Conservation (phyloP, 2,113 vertebrate genomes). For the Carettochelys insculpta region DNA sequence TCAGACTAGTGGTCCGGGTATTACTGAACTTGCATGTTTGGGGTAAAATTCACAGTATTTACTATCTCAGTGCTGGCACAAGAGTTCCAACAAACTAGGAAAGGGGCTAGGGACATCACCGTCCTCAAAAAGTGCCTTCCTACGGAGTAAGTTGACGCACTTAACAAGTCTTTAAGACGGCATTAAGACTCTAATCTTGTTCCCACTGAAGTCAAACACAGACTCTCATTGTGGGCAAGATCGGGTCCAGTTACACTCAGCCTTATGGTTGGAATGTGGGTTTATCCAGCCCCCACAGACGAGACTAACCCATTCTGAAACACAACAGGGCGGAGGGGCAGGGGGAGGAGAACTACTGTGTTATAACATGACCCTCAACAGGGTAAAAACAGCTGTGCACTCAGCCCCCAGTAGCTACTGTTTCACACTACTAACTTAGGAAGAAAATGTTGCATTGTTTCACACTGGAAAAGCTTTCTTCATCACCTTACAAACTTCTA, state of each 20-base stretch:
- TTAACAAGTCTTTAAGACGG: slow-evolving; percentile 10
- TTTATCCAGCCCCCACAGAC: slow-evolving; percentile 36
- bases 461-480: slow-evolving; percentile 37
- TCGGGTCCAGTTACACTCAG: slow-evolving; percentile 40
- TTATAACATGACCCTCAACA: slow-evolving; percentile 40
- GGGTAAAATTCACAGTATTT: neutral
- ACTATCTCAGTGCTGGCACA: neutral
- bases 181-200: slow-evolving; percentile 48
- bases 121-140: neutral
- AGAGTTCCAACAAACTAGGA: neutral
- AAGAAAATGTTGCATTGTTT: slow-evolving; percentile 46
- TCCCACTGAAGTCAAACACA: slow-evolving; percentile 49
- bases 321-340: neutral
- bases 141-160: neutral
- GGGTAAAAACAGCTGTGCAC: slow-evolving; percentile 8
- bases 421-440: slow-evolving; percentile 55
- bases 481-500: slow-evolving; percentile 37
- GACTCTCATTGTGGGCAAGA: slow-evolving; percentile 35
- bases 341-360: neutral
- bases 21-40: neutral
- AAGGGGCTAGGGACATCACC: neutral
- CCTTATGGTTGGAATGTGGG: neutral
- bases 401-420: slow-evolving; percentile 52
- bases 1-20: neutral
- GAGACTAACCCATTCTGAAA: slow-evolving; percentile 57